Evolutionary conservation across 1,140 invertebrate genomes (phyloP).

Genomic region (Dendroctonus ponderosae): DNA sequence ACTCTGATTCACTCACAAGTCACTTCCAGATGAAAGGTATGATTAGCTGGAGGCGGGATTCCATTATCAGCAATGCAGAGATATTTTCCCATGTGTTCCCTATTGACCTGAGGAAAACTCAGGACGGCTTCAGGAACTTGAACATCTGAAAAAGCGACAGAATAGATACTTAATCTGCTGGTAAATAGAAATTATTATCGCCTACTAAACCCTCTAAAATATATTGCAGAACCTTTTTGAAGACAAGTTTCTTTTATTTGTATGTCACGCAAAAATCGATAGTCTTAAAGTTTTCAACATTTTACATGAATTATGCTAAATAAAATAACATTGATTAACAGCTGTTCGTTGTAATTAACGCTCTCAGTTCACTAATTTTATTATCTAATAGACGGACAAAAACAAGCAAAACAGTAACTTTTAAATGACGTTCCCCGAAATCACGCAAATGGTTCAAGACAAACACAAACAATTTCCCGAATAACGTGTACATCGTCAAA

Average conservation of each 20-base stretch:
- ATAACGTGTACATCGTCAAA: constrained; percentile 4
- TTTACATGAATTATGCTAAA: too few species aligned
- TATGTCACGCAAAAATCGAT: too few species aligned
- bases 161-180: too few species aligned
- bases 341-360: too few species aligned
- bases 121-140: constrained; percentile 70
- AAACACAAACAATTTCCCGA: constrained; percentile 3
- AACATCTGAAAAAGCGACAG: constrained; percentile 56
- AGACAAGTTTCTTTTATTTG: too few species aligned
- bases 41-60: constrained; percentile 76
- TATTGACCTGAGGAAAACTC: constrained; percentile 77
- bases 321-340: too few species aligned
- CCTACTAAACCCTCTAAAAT: too few species aligned
- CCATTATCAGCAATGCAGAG: constrained; percentile 86
- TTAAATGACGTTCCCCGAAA: background rate
- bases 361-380: too few species aligned
- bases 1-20: constrained; percentile 73
- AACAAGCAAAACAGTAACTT: background rate
- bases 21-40: constrained; percentile 79
- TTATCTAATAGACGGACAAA: too few species aligned
- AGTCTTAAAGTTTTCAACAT: too few species aligned
- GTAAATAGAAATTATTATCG: too few species aligned
- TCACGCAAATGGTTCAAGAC: background rate
- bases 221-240: too few species aligned
- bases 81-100: constrained; percentile 85